Evolutionary conservation across 2,113 vertebrate species (phyloP).

Genomic region (Piprites chloris): DNA sequence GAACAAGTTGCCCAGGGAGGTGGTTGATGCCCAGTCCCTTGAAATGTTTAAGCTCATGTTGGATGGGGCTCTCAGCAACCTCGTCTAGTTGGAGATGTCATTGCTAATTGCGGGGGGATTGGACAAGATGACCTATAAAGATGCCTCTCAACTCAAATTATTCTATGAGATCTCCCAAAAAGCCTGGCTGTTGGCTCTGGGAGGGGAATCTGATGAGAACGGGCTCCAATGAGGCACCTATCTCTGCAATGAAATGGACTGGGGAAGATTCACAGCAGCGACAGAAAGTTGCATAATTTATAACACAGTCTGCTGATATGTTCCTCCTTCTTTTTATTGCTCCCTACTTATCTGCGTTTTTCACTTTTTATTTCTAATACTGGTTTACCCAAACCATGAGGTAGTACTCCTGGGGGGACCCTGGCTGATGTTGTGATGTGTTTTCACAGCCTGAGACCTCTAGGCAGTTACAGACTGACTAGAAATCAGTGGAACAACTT

Average conservation of each 20-base stretch:
- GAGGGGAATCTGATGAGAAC: background rate
- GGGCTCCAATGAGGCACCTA: background rate
- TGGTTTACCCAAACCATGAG: background rate
- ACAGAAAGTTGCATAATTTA: background rate
- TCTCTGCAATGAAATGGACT: background rate
- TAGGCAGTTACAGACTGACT: background rate
- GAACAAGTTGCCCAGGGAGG: background rate
- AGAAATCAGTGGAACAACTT: background rate
- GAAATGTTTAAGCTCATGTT: background rate
- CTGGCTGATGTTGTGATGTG: background rate
- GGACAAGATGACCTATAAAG: background rate
- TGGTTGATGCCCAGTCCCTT: background rate
- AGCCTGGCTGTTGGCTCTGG: background rate
- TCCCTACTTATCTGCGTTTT: background rate
- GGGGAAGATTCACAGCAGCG: background rate
- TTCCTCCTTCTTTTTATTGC: background rate
- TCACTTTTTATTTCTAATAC: background rate
- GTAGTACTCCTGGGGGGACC: background rate
- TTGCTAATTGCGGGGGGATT: background rate
- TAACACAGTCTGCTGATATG: background rate
- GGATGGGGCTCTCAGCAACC: background rate
- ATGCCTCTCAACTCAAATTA: background rate
- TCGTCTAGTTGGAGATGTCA: background rate
- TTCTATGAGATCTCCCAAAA: background rate
- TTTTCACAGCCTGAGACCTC: background rate